Conservation (phyloP, 2,797 vertebrate genomes). For the Diglossa cyanea region DNA sequence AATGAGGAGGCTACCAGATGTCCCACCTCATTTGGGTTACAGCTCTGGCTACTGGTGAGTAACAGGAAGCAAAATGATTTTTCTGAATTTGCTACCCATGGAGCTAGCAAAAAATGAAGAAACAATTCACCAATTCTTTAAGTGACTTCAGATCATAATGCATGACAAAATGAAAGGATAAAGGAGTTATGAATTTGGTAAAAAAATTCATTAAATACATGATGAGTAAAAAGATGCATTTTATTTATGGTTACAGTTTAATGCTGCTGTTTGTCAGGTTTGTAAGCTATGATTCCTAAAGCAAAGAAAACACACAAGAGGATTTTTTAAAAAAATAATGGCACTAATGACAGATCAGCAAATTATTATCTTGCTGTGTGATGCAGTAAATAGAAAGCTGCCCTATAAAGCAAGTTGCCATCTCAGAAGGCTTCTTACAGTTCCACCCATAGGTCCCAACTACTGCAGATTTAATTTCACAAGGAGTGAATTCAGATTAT, state of each 20-base stretch:
- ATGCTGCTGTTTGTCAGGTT: not conserved
- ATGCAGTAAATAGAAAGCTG: conserved; percentile 43
- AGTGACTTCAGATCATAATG: not conserved
- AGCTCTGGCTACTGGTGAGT: not conserved
- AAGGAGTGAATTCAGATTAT: conserved; percentile 65
- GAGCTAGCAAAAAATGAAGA: not conserved
- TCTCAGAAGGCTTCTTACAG: conserved; percentile 65
- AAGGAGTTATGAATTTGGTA: not conserved
- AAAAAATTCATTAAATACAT: not conserved
- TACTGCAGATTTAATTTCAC: conserved; percentile 67
- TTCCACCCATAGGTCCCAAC: conserved; percentile 55
- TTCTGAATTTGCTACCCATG: not conserved
- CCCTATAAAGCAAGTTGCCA: conserved; percentile 60
- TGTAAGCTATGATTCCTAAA: not conserved
- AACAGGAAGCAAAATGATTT: not conserved
- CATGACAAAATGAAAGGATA: not conserved
- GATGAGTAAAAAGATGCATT: not conserved
- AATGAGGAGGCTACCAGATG: not conserved
- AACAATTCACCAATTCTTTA: not conserved
- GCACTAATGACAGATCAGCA: conserved; percentile 52
- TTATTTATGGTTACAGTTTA: not conserved
- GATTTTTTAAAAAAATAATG: not conserved
- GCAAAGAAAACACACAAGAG: not conserved
- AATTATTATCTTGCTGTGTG: conserved; percentile 43
- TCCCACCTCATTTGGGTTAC: not conserved